Evolutionary conservation across 2,888 invertebrate genomes (phyloP).

Genomic region (Drosophila helvetica): DNA sequence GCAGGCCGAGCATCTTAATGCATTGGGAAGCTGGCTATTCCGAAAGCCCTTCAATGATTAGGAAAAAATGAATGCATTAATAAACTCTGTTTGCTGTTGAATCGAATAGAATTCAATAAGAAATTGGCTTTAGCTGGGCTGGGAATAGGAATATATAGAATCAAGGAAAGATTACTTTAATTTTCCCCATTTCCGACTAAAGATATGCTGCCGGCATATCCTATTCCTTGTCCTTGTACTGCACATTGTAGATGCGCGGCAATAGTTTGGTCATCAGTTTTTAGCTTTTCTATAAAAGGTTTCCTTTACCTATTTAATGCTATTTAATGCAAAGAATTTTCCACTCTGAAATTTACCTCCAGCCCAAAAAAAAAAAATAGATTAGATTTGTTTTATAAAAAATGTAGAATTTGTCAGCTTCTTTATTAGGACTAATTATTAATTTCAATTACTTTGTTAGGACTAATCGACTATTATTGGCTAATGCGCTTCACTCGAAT

Average conservation of each 20-base stretch:
- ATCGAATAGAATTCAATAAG: not conserved
- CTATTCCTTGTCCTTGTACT: no score
- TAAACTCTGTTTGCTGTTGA: constrained; percentile 23
- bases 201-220: no score
- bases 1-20: constrained; percentile 49
- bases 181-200: no score
- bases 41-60: constrained; percentile 42
- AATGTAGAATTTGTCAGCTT: constrained; percentile 74
- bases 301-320: no score
- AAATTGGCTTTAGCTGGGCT: not conserved
- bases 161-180: not conserved
- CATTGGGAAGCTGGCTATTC: constrained; percentile 26
- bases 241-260: no score
- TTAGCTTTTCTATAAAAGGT: no score
- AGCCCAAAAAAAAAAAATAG: not conserved
- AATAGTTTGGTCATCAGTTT: no score
- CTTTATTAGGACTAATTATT: constrained; percentile 56
- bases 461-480: constrained; percentile 55
- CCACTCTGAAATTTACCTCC: not conserved
- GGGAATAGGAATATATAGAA: not conserved
- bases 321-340: no score
- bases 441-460: constrained; percentile 49
- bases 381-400: constrained; percentile 58
- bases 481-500: constrained; percentile 52
- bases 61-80: constrained; percentile 47